Percentiles rank a stretch among this genome's conserved stretches.
Conservation (phyloP, 1,140 invertebrate genomes). For the Drosophila triauraria region DNA sequence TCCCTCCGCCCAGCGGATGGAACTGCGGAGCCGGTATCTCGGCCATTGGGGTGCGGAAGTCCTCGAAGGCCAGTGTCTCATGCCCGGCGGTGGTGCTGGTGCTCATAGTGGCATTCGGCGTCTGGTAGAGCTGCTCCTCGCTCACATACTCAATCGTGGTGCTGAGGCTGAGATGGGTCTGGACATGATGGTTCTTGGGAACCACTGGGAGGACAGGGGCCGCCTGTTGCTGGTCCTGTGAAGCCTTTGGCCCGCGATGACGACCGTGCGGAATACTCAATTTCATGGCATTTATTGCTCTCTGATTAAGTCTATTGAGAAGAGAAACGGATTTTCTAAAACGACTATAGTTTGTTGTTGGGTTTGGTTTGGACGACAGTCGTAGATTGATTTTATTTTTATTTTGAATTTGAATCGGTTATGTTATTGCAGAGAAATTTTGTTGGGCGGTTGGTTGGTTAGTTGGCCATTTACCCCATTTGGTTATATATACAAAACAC, state of each 20-base stretch:
- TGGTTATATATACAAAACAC: constrained; percentile 53
- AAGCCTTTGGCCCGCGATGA: constrained; percentile 44
- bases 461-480: constrained; percentile 68
- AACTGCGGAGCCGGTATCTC: constrained; percentile 63
- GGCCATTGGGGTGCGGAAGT: constrained; percentile 75
- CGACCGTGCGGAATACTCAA: constrained; percentile 75
- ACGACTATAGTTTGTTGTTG: constrained; percentile 67
- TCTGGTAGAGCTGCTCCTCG: constrained; percentile 77
- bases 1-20: constrained; percentile 15
- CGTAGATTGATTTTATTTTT: constrained; percentile 40
- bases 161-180: constrained; percentile 50
- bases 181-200: constrained; percentile 17
- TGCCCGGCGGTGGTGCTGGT: not conserved
- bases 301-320: constrained; percentile 85
- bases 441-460: constrained; percentile 40
- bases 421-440: constrained; percentile 42
- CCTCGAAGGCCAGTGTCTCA: constrained; percentile 53
- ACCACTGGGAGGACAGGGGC: constrained; percentile 3
- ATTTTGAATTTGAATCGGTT: constrained; percentile 14
- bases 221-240: constrained; percentile 16
- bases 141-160: constrained; percentile 73
- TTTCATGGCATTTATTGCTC: constrained; percentile 83
- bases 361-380: constrained; percentile 48
- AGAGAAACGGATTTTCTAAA: constrained; percentile 85
- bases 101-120: constrained; percentile 75